These are phyloP conservation scores for Gallirallus australis DNA, from an alignment of 2,797 vertebrate species.

Conservation along the genomic window DNA sequence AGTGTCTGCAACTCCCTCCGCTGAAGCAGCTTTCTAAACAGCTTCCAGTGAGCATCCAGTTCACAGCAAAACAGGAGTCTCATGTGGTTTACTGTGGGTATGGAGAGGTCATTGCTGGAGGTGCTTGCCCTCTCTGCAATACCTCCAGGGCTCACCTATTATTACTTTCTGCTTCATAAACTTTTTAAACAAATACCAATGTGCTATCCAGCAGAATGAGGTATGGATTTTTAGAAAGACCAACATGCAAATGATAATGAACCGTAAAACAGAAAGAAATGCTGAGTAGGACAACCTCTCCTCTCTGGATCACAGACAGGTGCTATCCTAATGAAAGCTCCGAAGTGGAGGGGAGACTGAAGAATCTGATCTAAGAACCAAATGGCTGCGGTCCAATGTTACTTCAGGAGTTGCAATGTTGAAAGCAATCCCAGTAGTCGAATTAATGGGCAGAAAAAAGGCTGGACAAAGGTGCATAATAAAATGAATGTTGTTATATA, in stretches of 20 bases:
- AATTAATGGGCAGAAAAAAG: constrained; percentile 42
- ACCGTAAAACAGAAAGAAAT: not conserved
- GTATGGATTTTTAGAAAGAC: not conserved
- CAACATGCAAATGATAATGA: not conserved
- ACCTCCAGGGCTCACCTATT: not conserved
- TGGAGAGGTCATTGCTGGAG: not conserved
- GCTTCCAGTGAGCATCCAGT: not conserved
- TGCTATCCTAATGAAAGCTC: constrained; percentile 47
- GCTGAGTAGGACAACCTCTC: not conserved
- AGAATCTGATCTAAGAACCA: constrained; percentile 51
- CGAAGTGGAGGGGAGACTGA: not conserved
- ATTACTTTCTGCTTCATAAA: not conserved
- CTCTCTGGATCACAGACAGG: not conserved
- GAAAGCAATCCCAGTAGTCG: constrained; percentile 17
- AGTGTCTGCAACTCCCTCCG: not conserved
- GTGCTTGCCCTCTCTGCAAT: not conserved
- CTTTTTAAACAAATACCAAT: not conserved
- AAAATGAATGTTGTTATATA: constrained; percentile 8
- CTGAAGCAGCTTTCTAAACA: not conserved
- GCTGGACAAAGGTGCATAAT: not conserved
- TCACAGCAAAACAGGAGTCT: not conserved
- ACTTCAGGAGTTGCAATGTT: not conserved
- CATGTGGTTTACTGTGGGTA: fast-evolving
- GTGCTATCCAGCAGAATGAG: not conserved
- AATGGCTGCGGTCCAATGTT: constrained; percentile 22